Conservation (phyloP, 92 coral and sea anemone species). For the Parazoanthus darwini region DNA sequence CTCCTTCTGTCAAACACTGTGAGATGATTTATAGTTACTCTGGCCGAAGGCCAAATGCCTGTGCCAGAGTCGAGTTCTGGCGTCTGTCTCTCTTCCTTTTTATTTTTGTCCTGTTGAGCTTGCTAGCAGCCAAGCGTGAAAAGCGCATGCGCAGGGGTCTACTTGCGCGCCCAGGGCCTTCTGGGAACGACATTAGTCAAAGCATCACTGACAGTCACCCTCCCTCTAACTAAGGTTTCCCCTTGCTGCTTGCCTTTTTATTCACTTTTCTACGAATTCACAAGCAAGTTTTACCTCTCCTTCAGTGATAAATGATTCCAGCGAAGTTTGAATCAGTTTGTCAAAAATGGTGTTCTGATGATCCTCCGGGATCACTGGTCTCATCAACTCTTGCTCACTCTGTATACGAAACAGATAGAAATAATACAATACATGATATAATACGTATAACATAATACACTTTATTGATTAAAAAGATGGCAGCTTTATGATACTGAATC, state of each 20-base stretch:
- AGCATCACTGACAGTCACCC: not conserved
- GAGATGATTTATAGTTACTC: too few species aligned
- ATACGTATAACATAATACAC: not conserved
- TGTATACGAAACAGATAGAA: slow-evolving; percentile 5
- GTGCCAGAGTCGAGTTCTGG: too few species aligned
- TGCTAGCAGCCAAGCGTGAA: too few species aligned
- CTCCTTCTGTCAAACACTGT: too few species aligned
- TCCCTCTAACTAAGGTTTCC: not conserved
- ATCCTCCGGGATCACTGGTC: slow-evolving; percentile 83
- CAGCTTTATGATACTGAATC: too few species aligned
- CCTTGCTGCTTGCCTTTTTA: not conserved
- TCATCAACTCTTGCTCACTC: slow-evolving; percentile 94
- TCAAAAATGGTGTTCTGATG: slow-evolving; percentile 88
- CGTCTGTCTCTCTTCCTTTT: too few species aligned
- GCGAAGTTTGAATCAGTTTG: slow-evolving; percentile 85
- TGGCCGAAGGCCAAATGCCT: too few species aligned
- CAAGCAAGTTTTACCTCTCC: slow-evolving; percentile 73
- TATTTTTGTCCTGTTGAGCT: too few species aligned
- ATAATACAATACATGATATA: not conserved
- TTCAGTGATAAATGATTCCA: slow-evolving; percentile 77
- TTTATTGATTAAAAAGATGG: too few species aligned
- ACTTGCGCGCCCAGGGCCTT: too few species aligned
- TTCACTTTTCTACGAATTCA: not conserved
- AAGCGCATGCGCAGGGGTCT: too few species aligned
- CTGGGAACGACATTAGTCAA: too few species aligned